Evolutionary conservation across 2,888 invertebrate genomes (phyloP).

Genomic region (Metacarcinus magister): DNA sequence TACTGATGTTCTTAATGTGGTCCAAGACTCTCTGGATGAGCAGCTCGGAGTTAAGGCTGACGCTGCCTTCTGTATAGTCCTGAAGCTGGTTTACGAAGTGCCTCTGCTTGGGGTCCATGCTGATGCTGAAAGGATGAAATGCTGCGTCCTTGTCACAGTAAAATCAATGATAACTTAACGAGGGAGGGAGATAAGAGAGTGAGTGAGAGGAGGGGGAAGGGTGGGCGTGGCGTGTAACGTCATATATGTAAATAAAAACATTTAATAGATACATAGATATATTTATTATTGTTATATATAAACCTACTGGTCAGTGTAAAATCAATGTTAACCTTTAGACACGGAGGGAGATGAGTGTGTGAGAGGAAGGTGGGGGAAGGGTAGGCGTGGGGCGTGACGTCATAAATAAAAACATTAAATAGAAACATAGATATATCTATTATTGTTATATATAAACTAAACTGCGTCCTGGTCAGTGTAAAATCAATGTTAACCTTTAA

Average conservation of each 20-base stretch:
- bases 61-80: constrained; percentile 69
- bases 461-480: too few relatives aligned
- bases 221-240: not conserved
- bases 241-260: not conserved
- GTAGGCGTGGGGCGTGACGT: too few relatives aligned
- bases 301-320: too few relatives aligned
- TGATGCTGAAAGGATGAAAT: not conserved
- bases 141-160: not conserved
- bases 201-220: not conserved
- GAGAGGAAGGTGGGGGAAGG: too few relatives aligned
- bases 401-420: too few relatives aligned
- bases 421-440: too few relatives aligned
- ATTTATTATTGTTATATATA: too few relatives aligned
- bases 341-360: too few relatives aligned
- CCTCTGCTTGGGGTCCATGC: constrained; percentile 67
- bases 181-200: not conserved
- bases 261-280: not conserved
- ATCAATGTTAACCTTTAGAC: too few relatives aligned
- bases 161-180: not conserved
- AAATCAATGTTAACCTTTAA: too few relatives aligned
- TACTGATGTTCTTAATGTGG: constrained; percentile 66
- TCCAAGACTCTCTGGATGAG: constrained; percentile 63
- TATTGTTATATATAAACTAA: too few relatives aligned
- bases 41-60: constrained; percentile 50
- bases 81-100: constrained; percentile 80